Evolutionary conservation across 1,140 invertebrate species (phyloP).

Genomic region (Caenorhabditis briggsae): DNA sequence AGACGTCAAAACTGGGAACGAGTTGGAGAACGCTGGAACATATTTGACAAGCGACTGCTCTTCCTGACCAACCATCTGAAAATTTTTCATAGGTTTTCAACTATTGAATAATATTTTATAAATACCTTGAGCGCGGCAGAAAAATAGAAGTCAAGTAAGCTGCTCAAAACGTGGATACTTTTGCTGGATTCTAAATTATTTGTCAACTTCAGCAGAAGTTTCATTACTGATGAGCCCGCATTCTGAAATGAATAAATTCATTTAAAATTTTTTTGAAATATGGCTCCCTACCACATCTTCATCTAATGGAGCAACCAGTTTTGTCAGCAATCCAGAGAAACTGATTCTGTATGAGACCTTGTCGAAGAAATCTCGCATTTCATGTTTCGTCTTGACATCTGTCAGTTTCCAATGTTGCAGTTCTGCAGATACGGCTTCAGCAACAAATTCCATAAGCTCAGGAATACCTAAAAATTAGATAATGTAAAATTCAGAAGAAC

Average conservation of each 20-base stretch:
- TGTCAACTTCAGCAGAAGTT: slow-evolving; percentile 51
- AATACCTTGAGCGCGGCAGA: slow-evolving; percentile 46
- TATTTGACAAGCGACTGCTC: slow-evolving; percentile 71
- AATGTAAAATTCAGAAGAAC: neutral
- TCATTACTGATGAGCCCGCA: neutral
- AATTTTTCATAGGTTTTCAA: neutral
- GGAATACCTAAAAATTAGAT: neutral
- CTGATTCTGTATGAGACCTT: slow-evolving; percentile 7
- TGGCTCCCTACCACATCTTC: neutral
- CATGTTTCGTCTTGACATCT: slow-evolving; percentile 60
- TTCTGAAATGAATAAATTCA: neutral
- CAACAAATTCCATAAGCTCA: slow-evolving; percentile 66
- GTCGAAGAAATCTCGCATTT: slow-evolving; percentile 56
- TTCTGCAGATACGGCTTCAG: slow-evolving; percentile 57
- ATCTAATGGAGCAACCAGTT: slow-evolving; percentile 33
- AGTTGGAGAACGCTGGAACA: slow-evolving; percentile 68
- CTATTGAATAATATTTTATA: neutral
- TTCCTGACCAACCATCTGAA: slow-evolving; percentile 9
- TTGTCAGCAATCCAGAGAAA: slow-evolving; percentile 13
- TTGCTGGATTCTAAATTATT: slow-evolving; percentile 47
- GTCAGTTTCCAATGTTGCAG: slow-evolving; percentile 58
- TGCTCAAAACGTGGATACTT: slow-evolving; percentile 39
- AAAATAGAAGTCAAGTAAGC: slow-evolving; percentile 60
- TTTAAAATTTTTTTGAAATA: neutral
- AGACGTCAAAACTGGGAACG: slow-evolving; percentile 63